Evolutionary conservation across 1,140 invertebrate species (phyloP), one percentile per base, ranked within the genome.

Genomic region (Trachymyrmex cornetzi): DNA sequence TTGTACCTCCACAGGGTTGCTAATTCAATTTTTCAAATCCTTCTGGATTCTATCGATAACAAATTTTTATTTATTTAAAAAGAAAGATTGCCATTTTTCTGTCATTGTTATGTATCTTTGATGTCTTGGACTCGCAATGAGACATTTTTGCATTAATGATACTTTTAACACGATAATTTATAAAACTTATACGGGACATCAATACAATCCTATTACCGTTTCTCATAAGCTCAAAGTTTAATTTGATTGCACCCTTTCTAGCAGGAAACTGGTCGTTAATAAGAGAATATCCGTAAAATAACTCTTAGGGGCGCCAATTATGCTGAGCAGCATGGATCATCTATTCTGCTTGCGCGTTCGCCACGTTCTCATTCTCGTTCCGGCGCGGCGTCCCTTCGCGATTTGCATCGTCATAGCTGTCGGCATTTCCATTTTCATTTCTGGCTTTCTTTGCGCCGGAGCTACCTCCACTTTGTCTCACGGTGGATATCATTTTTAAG

Each of bases 341-440:
- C 80, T 82, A 82, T 82, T 82, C 38, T 27, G 44, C 57, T 84
- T 71, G 80, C 14, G 67, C 69, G 27, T 48, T 75, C 38, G 38
- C 80, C 19, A 72, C 34, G 66, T 61, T 71, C 80, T 81, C 79
- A 81, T 81, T 72, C 64, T 71, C 53, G 44, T 71, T 71, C 53
- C 55, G 55, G 38, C 38, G 30, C 55, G 55, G 38, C 55, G 30
- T 84, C 69, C 30, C 69, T 30, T 61, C 69, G 80, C 80, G 80
- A 84, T 84, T 84, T 84, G 69, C 80, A 84, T 84, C 55, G 80
- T 48, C 69, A 75, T 84, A 84, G 80, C 69, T 84, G 80, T 74
- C 80, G 67, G 80, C 80, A 84, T 84, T 84, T 84, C 80, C 80
- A 84, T 84, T 84, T 84, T 84, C 80, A 84, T 84, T 84, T 84